Evolutionary conservation across 2,888 invertebrate species (phyloP).

Genomic region (Acrocyrtus sp.): DNA sequence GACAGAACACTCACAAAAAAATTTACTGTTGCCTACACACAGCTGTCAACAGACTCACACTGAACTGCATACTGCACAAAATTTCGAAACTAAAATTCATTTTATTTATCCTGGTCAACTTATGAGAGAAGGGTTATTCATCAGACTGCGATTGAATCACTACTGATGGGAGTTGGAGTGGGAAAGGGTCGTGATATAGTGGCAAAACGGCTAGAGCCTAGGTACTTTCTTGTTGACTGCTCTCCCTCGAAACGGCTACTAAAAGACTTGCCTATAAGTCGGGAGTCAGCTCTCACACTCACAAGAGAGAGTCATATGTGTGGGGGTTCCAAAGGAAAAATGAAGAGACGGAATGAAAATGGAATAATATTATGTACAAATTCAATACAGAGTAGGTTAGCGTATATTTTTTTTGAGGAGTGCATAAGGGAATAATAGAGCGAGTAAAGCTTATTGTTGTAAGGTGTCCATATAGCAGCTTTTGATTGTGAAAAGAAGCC

Average conservation of each 20-base stretch:
- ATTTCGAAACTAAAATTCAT: too few species aligned
- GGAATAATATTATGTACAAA: slow-evolving; percentile 41
- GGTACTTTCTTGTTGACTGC: slow-evolving; percentile 41
- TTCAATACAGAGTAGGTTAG: too few species aligned
- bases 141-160: slow-evolving; percentile 45
- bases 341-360: slow-evolving; percentile 24
- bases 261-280: not conserved
- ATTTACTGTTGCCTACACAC: too few species aligned
- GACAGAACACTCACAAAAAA: too few species aligned
- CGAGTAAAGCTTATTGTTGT: slow-evolving; percentile 40
- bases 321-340: slow-evolving; percentile 10
- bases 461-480: slow-evolving; percentile 50
- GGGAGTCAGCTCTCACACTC: too few species aligned
- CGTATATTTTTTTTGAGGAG: too few species aligned
- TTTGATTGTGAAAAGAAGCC: slow-evolving; percentile 54
- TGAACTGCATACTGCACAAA: too few species aligned
- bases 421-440: too few species aligned
- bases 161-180: slow-evolving; percentile 44
- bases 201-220: too few species aligned
- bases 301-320: not conserved
- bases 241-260: too few species aligned
- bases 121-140: slow-evolving; percentile 45
- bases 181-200: slow-evolving; percentile 50
- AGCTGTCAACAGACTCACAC: too few species aligned
- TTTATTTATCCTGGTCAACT: too few species aligned